These are phyloP conservation scores for Ecliptopera silaceata DNA, from an alignment of 2,888 invertebrate genomes.

Conservation along the genomic window DNA sequence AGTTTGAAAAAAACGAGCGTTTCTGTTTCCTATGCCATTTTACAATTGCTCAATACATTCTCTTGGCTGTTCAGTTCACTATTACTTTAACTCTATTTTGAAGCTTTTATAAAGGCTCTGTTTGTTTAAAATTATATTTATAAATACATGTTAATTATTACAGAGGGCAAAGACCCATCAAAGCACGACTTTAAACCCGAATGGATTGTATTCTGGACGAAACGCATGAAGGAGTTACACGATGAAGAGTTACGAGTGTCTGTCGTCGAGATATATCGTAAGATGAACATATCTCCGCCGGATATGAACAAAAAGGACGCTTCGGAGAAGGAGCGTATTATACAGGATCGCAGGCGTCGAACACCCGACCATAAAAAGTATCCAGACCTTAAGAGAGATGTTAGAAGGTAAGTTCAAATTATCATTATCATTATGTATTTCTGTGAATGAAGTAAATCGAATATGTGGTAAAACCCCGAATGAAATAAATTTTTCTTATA, in stretches of 20 bases:
- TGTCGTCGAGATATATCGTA: conserved; percentile 87
- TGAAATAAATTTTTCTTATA: too few species aligned
- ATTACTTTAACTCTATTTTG: too few species aligned
- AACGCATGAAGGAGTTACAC: conserved; percentile 90
- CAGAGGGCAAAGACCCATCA: conserved; percentile 88
- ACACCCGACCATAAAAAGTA: conserved; percentile 23
- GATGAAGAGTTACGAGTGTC: conserved; percentile 85
- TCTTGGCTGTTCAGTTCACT: too few species aligned
- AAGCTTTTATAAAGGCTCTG: too few species aligned
- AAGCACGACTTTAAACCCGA: conserved; percentile 94
- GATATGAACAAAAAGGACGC: conserved; percentile 39
- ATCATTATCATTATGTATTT: too few species aligned
- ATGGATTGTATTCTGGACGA: conserved; percentile 94
- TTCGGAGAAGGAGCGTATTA: conserved; percentile 20
- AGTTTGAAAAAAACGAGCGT: too few species aligned
- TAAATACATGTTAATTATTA: too few species aligned
- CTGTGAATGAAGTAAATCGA: too few species aligned
- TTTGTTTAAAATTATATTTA: too few species aligned
- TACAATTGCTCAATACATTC: too few species aligned
- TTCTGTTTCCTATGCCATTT: too few species aligned
- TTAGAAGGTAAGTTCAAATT: conserved; percentile 28
- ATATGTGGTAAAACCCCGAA: too few species aligned
- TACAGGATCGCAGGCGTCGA: neutral
- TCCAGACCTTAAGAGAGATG: conserved; percentile 33
- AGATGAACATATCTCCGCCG: conserved; percentile 73